These are phyloP conservation scores for Oscheius sp. DNA, from an alignment of 2,888 invertebrate species.

Conservation along the genomic window DNA sequence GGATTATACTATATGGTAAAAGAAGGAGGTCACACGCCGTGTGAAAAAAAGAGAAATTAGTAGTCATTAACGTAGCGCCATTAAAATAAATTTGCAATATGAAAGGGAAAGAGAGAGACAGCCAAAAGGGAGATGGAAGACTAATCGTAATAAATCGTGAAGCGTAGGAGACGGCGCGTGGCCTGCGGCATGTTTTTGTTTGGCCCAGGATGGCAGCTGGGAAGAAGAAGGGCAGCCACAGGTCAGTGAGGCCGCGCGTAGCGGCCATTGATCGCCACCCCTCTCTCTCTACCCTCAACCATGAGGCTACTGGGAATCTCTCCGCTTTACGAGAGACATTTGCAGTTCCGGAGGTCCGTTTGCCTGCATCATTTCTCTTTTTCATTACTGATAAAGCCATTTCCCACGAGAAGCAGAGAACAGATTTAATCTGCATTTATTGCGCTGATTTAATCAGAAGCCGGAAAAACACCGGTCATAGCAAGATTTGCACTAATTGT, in stretches of 20 bases:
- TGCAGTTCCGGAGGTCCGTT: too few relatives aligned
- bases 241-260: conserved; percentile 14
- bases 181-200: not conserved
- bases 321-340: too few relatives aligned
- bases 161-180: not conserved
- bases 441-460: too few relatives aligned
- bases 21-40: too few relatives aligned
- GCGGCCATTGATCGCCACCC: conserved; percentile 26
- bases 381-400: too few relatives aligned
- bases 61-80: not conserved
- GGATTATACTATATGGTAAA: too few relatives aligned
- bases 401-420: too few relatives aligned
- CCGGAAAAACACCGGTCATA: too few relatives aligned
- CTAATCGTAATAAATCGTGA: not conserved
- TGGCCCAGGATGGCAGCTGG: not conserved
- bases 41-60: not conserved
- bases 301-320: too few relatives aligned
- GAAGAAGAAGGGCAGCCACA: conserved; percentile 16
- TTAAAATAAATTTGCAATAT: not conserved
- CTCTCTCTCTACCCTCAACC: not conserved
- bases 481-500: too few relatives aligned
- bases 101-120: not conserved
- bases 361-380: too few relatives aligned
- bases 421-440: too few relatives aligned
- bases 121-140: not conserved